phyloP scores from a whole-genome alignment of 2,797 vertebrate species.

The Cossypha dichroa region DNA sequence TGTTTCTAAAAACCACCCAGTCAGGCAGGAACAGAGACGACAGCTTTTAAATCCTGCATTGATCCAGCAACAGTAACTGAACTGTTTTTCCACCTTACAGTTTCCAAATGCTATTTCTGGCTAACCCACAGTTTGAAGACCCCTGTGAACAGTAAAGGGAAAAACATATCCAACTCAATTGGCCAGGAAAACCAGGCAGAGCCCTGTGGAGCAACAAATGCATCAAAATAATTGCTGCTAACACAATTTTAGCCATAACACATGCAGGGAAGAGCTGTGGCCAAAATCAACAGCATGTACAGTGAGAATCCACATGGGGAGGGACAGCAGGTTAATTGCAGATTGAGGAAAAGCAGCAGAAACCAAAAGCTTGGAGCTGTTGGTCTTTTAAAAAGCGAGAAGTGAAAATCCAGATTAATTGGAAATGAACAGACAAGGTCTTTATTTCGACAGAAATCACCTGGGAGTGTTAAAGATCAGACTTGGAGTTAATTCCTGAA shows the following conservation, averaged over 20 bases:
- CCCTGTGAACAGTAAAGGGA: constrained; percentile 3
- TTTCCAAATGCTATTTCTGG: constrained; percentile 49
- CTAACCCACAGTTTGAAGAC: constrained; percentile 16
- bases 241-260: constrained; percentile 43
- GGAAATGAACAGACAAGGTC: constrained; percentile 40
- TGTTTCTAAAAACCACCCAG: not conserved
- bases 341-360: constrained; percentile 51
- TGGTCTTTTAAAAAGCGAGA: not conserved
- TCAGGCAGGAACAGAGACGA: not conserved
- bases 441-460: constrained; percentile 54
- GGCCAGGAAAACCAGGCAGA: constrained; percentile 24
- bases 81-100: constrained; percentile 22
- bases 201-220: constrained; percentile 45
- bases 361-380: constrained; percentile 7
- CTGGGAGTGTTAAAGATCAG: constrained; percentile 39
- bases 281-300: constrained; percentile 59
- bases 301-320: constrained; percentile 48
- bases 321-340: constrained; percentile 62
- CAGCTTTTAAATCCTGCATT: not conserved
- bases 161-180: not conserved
- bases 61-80: constrained; percentile 23
- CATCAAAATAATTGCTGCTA: constrained; percentile 62
- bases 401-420: constrained; percentile 55
- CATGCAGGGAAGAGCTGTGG: constrained; percentile 33
- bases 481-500: constrained; percentile 13